These are phyloP conservation scores for Popillia japonica DNA, from an alignment of 1,140 invertebrate species.

Conservation along the genomic window DNA sequence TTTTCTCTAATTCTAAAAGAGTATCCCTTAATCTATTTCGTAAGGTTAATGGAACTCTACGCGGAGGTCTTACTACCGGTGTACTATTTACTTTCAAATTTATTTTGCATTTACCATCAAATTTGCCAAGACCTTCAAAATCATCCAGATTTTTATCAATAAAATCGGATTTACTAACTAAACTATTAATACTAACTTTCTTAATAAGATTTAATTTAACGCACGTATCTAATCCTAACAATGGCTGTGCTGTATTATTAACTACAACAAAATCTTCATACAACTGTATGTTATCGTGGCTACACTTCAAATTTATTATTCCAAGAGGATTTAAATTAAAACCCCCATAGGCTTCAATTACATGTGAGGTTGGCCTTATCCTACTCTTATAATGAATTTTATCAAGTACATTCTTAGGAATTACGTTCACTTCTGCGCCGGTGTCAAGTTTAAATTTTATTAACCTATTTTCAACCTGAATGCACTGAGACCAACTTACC, in stretches of 20 bases:
- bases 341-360: constrained; percentile 38
- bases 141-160: constrained; percentile 27
- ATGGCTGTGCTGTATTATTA: constrained; percentile 14
- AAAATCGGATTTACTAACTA: constrained; percentile 25
- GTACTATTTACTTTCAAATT: constrained; percentile 41
- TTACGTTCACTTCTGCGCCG: no score
- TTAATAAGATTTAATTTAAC: constrained; percentile 36
- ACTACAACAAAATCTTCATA: constrained; percentile 37
- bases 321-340: constrained; percentile 36
- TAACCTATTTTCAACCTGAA: background rate
- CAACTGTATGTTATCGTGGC: constrained; percentile 6
- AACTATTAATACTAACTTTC: constrained; percentile 26
- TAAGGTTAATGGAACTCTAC: constrained; percentile 51
- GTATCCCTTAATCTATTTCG: constrained; percentile 45
- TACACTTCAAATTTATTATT: constrained; percentile 38
- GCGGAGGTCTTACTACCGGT: constrained; percentile 45
- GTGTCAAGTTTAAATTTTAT: no score
- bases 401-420: no score
- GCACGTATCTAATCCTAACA: constrained; percentile 41
- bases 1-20: constrained; percentile 44
- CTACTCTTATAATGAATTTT: constrained; percentile 11
- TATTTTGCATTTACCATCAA: constrained; percentile 32
- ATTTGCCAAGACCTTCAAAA: constrained; percentile 36
- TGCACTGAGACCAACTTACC: constrained; percentile 20
- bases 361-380: background rate